Evolutionary conservation across 2,113 vertebrate species (phyloP), one percentile per base, ranked within the genome.

Genomic region (Atractosteus spatula): DNA sequence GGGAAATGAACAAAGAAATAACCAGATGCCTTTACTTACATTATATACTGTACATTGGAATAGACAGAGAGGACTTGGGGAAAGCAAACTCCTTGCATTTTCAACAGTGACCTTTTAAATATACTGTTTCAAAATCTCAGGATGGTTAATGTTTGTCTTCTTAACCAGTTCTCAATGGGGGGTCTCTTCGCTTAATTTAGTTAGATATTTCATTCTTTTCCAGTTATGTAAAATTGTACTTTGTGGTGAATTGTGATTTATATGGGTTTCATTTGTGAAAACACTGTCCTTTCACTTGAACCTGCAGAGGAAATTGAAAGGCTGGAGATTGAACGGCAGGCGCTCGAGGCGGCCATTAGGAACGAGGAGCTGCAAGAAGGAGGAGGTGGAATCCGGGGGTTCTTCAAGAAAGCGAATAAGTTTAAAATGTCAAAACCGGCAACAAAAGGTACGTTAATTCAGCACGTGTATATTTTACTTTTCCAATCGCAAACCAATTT

Each of bases 271-370:
- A 14, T n/a, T 41, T 74, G 66, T 57, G 4, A 62, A 56, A 13
- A 44, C 8, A 17, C 3, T 68, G 12, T 17, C 44, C 3, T 17
- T 6, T n/a, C 71, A 43, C 83, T 76, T 77, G 55, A 43, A 70
- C 80, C 82, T 69, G 57, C 81, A 99, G 97, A 96, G 61, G 97
- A 97, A 78, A 86, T 92, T 71, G 77, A 96, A 77, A 95, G 88
- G 73, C 80, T 96, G 76, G 93, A 94, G 29, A 89, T 89, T 82
- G 96, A 98, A 72, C 94, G 95, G 71, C 63, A 92, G 79, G 91
- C 84, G 0, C 73, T 95, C 71, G 96, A 98, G 75, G 89, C 90
- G 17, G 82, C 91, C 0, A 89, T 93, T 75, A 91, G 88, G 79
- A 90, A 90, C 6, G 95, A 91, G 3, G 91, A 94, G 71, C 84